phyloP scores from a whole-genome alignment of 1,140 invertebrate genomes.

The Forficula auricularia region DNA sequence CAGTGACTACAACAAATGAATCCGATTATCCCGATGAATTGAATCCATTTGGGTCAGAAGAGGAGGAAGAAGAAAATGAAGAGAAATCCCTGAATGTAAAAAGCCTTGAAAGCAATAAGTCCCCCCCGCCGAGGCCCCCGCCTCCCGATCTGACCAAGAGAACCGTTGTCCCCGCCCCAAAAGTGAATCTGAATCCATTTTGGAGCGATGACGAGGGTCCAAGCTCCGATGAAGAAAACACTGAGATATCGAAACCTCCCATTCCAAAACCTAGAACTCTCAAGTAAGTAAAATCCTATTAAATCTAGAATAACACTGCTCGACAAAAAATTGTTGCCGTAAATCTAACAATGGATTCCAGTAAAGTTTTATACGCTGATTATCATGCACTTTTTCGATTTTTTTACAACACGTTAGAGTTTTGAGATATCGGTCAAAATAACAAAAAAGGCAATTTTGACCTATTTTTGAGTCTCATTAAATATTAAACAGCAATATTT shows the following conservation, averaged over 20 bases:
- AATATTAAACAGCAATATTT: no score
- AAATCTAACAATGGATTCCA: no score
- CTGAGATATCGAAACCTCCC: slow-evolving; percentile 22
- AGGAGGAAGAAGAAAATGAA: slow-evolving; percentile 38
- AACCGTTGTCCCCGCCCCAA: slow-evolving; percentile 1
- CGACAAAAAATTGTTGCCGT: no score
- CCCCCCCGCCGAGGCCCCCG: slow-evolving; percentile 12
- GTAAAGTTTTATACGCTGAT: no score
- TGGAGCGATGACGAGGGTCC: slow-evolving; percentile 46
- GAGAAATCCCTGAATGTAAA: slow-evolving; percentile 19
- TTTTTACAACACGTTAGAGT: no score
- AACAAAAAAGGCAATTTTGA: no score
- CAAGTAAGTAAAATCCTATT: slow-evolving; percentile 22
- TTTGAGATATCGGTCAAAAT: no score
- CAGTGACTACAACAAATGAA: slow-evolving; percentile 20
- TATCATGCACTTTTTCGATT: no score
- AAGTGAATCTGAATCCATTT: slow-evolving; percentile 39
- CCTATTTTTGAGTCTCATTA: no score
- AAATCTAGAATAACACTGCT: no score
- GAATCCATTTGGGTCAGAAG: slow-evolving; percentile 50
- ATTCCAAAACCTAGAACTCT: slow-evolving; percentile 34
- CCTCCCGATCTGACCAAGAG: slow-evolving; percentile 11
- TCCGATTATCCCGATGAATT: slow-evolving; percentile 49
- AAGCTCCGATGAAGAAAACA: slow-evolving; percentile 28
- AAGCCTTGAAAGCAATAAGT: slow-evolving; percentile 7